phyloP scores from a whole-genome alignment of 2,797 vertebrate species.

The Takifugu rubripes region DNA sequence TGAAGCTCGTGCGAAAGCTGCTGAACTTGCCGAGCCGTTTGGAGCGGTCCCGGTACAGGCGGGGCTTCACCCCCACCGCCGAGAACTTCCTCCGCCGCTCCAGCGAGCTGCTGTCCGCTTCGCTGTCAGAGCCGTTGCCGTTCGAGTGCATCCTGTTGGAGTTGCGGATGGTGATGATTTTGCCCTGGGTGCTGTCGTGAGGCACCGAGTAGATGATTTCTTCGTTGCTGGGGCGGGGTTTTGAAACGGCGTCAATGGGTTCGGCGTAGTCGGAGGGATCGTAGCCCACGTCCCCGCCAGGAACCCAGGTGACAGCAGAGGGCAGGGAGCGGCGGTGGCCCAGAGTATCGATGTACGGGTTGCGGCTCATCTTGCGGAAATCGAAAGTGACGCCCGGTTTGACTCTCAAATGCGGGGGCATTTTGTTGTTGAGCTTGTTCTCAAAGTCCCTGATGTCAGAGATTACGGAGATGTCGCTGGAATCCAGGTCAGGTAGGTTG shows the following conservation, averaged over 20 bases:
- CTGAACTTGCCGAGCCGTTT: slow-evolving; percentile 89
- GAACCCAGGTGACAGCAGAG: slow-evolving; percentile 85
- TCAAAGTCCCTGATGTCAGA: slow-evolving; percentile 86
- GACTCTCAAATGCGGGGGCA: slow-evolving; percentile 85
- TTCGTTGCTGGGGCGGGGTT: slow-evolving; percentile 88
- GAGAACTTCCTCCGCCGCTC: slow-evolving; percentile 88
- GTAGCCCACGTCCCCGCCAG: slow-evolving; percentile 84
- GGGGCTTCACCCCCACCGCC: slow-evolving; percentile 84
- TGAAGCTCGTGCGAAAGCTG: slow-evolving; percentile 89
- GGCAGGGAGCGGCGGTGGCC: slow-evolving; percentile 87
- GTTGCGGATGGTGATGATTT: slow-evolving; percentile 97
- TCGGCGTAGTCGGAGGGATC: slow-evolving; percentile 96
- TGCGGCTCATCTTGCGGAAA: slow-evolving; percentile 81
- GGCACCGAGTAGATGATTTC: slow-evolving; percentile 98
- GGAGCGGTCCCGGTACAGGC: slow-evolving; percentile 88
- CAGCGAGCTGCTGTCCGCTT: slow-evolving; percentile 92
- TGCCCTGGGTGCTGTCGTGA: slow-evolving; percentile 97
- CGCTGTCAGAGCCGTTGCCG: slow-evolving; percentile 93
- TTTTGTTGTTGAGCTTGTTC: slow-evolving; percentile 90
- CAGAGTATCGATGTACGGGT: slow-evolving; percentile 82
- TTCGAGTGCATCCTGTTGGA: slow-evolving; percentile 93
- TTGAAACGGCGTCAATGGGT: slow-evolving; percentile 91
- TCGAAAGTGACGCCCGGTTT: slow-evolving; percentile 91
- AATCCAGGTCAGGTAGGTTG: slow-evolving; percentile 88
- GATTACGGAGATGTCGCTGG: slow-evolving; percentile 85